Percentiles rank a stretch among this genome's conserved stretches.
phyloP scores from a whole-genome alignment of 2,113 vertebrate species.

The Pterocles orientalis region DNA sequence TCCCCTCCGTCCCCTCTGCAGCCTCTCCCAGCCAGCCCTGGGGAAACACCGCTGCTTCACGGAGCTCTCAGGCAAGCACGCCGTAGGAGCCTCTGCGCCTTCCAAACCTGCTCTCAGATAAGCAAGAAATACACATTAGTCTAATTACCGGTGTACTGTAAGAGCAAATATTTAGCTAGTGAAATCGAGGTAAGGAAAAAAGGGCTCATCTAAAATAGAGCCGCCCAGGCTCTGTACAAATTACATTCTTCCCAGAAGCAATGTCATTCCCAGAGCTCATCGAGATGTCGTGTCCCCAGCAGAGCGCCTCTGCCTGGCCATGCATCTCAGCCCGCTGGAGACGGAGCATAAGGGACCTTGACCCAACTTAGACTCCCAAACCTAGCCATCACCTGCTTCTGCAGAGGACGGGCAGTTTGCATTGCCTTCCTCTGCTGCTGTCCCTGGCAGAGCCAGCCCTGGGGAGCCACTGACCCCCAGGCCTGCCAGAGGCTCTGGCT shows the following conservation, averaged over 20 bases:
- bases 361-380: not conserved
- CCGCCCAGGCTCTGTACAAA: not conserved
- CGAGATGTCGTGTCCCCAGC: accelerated
- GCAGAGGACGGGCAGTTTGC: not conserved
- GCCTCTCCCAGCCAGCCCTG: not conserved
- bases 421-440: accelerated
- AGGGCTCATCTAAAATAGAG: not conserved
- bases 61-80: accelerated
- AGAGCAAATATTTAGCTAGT: slow-evolving; percentile 20
- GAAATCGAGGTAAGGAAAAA: not conserved
- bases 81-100: not conserved
- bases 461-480: accelerated
- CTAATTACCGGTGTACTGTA: not conserved
- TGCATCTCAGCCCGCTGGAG: not conserved
- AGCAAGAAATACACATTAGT: not conserved
- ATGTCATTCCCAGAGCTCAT: not conserved
- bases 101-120: not conserved
- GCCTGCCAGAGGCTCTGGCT: too few relatives aligned
- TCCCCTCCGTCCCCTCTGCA: not conserved
- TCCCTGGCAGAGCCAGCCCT: not conserved
- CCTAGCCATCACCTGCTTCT: not conserved
- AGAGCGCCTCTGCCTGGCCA: not conserved
- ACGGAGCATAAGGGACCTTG: accelerated
- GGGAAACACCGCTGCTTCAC: not conserved
- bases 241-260: not conserved